A percentile compares a stretch with the other conserved stretches of the same genome.
These are phyloP conservation scores for Barbus barbus DNA, from an alignment of 2,113 vertebrate species.

Conservation along the genomic window DNA sequence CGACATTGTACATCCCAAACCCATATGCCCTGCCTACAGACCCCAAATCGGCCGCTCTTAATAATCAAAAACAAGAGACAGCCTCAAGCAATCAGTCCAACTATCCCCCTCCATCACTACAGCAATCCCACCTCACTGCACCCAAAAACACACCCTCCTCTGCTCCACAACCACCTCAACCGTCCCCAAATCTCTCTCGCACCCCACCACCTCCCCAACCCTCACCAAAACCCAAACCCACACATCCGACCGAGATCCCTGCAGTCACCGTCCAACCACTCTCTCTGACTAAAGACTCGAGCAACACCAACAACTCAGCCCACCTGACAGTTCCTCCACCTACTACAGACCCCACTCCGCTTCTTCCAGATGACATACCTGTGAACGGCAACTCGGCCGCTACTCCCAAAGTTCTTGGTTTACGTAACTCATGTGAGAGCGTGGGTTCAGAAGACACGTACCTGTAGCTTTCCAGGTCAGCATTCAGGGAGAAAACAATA, in stretches of 20 bases:
- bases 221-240: background rate
- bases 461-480: conserved; percentile 75
- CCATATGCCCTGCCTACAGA: conserved; percentile 71
- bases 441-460: conserved; percentile 95
- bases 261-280: background rate
- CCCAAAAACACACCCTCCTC: background rate
- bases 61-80: background rate
- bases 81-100: background rate
- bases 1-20: conserved; percentile 64
- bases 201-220: background rate
- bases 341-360: conserved; percentile 42
- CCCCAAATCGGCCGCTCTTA: conserved; percentile 30
- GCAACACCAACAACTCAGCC: conserved; percentile 20
- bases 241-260: background rate
- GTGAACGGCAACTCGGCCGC: conserved; percentile 51
- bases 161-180: background rate
- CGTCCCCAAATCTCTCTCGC: conserved; percentile 8
- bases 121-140: background rate
- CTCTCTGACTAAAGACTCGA: background rate
- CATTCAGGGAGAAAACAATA: conserved; percentile 5
- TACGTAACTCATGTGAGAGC: conserved; percentile 84
- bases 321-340: conserved; percentile 15
- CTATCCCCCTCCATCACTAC: background rate
- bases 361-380: conserved; percentile 35
- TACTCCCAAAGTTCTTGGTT: conserved; percentile 69